phyloP scores from a whole-genome alignment of 2,888 invertebrate species.

The Eristalis intricaria region DNA sequence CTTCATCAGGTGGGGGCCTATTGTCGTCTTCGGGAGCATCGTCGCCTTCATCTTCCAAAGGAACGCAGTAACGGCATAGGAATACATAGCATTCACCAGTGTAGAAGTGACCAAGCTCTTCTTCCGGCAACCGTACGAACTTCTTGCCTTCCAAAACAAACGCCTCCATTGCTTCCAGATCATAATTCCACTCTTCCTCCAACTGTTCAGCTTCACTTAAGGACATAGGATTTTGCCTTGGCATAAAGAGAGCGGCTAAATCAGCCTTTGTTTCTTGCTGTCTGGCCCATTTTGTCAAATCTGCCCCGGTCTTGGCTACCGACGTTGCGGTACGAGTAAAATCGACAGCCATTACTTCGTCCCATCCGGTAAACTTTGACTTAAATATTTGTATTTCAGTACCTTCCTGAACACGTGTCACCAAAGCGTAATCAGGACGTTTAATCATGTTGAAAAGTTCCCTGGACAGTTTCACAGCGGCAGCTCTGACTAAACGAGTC shows the following conservation, averaged over 20 bases:
- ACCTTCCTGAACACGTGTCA: conserved; percentile 95
- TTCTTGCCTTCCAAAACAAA: conserved; percentile 98
- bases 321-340: conserved; percentile 99
- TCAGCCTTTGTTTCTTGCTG: conserved; percentile 96
- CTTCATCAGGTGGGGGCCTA: conserved; percentile 79
- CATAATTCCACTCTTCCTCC: conserved; percentile 98
- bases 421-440: conserved; percentile 92
- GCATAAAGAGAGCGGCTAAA: conserved; percentile 96
- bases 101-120: conserved; percentile 95
- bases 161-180: conserved; percentile 98
- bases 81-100: conserved; percentile 99
- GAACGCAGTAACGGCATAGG: conserved; percentile 96
- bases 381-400: conserved; percentile 97
- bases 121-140: conserved; percentile 97
- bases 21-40: conserved; percentile 80
- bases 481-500: conserved; percentile 95
- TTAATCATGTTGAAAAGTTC: conserved; percentile 97
- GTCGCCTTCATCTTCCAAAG: conserved; percentile 85
- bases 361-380: conserved; percentile 98
- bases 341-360: conserved; percentile 99
- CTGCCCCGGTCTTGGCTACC: conserved; percentile 97
- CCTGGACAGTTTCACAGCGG: conserved; percentile 97
- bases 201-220: conserved; percentile 91
- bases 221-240: conserved; percentile 94
- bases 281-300: conserved; percentile 95